Conservation (phyloP, 2,888 invertebrate species). For the Campoletis raptor region DNA sequence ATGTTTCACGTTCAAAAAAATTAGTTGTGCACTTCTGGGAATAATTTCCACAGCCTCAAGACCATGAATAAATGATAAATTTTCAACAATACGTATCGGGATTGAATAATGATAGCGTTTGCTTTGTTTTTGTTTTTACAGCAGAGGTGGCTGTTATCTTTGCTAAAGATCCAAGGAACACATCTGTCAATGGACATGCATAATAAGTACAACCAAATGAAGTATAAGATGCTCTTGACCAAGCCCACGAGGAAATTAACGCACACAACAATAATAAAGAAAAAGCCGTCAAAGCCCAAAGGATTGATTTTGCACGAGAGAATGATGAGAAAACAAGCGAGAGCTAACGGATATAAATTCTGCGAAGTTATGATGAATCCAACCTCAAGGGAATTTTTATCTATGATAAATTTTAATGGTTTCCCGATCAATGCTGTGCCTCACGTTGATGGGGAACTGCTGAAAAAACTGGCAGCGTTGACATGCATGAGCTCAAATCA, state of each 20-base stretch:
- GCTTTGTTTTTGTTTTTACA: neutral
- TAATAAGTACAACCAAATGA: too few relatives aligned
- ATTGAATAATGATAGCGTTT: conserved; percentile 2
- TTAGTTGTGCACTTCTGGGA: too few relatives aligned
- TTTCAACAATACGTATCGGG: neutral
- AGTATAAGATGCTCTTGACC: too few relatives aligned
- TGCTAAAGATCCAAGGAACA: too few relatives aligned
- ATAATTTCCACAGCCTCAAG: neutral
- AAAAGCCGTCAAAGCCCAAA: conserved; percentile 71
- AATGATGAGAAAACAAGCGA: conserved; percentile 57
- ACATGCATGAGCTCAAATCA: conserved; percentile 73
- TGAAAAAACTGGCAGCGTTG: conserved; percentile 71
- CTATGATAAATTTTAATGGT: conserved; percentile 68
- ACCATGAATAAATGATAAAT: neutral
- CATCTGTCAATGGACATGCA: too few relatives aligned
- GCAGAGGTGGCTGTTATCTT: conserved; percentile 37
- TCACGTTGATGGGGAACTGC: conserved; percentile 70
- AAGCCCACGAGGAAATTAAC: conserved; percentile 49
- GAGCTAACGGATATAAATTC: conserved; percentile 1
- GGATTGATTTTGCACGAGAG: conserved; percentile 66
- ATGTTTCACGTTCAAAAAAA: too few relatives aligned
- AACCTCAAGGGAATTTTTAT: neutral
- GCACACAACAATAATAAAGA: conserved; percentile 65
- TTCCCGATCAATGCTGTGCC: conserved; percentile 74
- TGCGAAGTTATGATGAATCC: neutral